Conservation (phyloP, 2,113 vertebrate species). For the Percina caprodes region DNA sequence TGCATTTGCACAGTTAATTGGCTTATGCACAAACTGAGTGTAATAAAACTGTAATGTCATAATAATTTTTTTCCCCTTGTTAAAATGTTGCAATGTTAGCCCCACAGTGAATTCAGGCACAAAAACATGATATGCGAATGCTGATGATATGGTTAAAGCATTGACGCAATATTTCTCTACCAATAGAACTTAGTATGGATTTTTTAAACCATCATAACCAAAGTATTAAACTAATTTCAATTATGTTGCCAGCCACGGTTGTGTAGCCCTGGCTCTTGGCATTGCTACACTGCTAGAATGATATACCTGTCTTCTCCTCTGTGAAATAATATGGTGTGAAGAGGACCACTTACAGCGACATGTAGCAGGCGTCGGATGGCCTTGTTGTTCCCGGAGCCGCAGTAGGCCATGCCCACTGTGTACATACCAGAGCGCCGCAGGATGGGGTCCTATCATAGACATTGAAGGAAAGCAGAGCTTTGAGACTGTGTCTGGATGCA, state of each 20-base stretch:
- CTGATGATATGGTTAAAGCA: neutral
- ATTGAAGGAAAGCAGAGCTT: conserved; percentile 75
- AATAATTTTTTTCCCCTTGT: neutral
- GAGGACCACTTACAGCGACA: conserved; percentile 90
- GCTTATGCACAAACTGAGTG: neutral
- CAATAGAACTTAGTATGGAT: neutral
- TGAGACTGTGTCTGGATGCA: conserved; percentile 51
- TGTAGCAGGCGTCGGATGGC: conserved; percentile 97
- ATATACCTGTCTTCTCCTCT: conserved; percentile 29
- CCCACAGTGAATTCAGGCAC: neutral
- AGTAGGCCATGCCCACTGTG: conserved; percentile 99
- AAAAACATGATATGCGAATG: neutral
- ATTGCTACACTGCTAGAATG: conserved; percentile 12
- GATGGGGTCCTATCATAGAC: conserved; percentile 91
- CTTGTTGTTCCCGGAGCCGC: conserved; percentile 99
- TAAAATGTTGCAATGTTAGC: neutral
- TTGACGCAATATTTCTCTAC: neutral
- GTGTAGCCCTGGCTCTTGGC: neutral
- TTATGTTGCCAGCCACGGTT: conserved; percentile 1
- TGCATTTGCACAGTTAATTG: neutral
- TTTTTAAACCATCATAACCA: neutral
- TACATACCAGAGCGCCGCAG: conserved; percentile 98
- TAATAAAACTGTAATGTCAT: neutral
- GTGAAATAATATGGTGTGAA: conserved; percentile 23
- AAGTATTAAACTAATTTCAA: neutral